A percentile compares a stretch with the other conserved stretches of the same genome.
These are phyloP conservation scores for Neolamprologus kungweensis DNA, from an alignment of 2,113 vertebrate species.

Conservation along the genomic window DNA sequence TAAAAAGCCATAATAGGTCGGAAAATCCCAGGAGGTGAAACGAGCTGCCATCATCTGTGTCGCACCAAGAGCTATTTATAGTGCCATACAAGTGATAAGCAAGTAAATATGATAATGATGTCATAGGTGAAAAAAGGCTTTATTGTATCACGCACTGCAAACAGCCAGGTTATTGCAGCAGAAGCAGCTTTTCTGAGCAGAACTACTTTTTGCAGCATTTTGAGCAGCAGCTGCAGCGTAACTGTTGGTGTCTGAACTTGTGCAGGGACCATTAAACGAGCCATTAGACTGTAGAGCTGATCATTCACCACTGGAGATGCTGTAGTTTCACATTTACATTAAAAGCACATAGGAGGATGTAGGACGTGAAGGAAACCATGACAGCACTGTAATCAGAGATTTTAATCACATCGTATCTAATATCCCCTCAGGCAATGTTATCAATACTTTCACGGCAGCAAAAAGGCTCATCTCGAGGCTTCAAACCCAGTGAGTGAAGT, in stretches of 20 bases:
- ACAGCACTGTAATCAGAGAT: neutral
- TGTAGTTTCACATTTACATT: neutral
- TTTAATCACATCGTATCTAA: neutral
- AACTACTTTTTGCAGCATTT: neutral
- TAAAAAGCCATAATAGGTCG: neutral
- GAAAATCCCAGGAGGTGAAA: neutral
- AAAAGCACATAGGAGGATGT: neutral
- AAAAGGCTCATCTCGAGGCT: neutral
- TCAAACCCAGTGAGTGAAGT: neutral
- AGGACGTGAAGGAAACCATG: neutral
- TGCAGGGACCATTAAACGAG: neutral
- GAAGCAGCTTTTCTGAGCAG: neutral
- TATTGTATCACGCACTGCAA: neutral
- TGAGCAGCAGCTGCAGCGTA: neutral
- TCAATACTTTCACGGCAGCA: neutral
- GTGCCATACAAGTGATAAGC: constrained; percentile 11
- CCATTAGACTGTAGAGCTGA: neutral
- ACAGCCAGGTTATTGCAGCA: neutral
- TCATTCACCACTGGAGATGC: neutral
- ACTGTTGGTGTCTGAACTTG: neutral
- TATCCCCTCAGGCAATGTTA: neutral
- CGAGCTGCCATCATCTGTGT: neutral
- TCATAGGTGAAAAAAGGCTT: constrained; percentile 18
- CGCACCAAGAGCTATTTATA: constrained; percentile 31
- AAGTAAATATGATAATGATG: constrained; percentile 44